These are phyloP conservation scores for Drosophila nigromelanica DNA, from an alignment of 1,140 invertebrate species.

Conservation along the genomic window DNA sequence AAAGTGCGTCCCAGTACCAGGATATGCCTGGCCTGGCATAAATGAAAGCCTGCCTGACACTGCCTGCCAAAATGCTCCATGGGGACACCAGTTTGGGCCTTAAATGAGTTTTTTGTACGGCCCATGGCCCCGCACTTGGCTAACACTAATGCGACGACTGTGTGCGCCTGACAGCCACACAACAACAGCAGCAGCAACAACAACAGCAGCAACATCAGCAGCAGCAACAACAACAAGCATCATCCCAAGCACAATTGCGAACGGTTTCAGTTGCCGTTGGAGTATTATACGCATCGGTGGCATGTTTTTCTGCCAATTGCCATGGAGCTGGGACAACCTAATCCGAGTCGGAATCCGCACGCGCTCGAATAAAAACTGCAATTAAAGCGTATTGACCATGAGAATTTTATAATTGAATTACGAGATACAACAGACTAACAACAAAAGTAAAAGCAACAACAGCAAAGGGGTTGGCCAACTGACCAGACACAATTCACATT, in stretches of 20 bases:
- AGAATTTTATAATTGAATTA: conserved; percentile 81
- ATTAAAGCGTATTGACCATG: conserved; percentile 82
- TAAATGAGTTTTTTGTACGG: conserved; percentile 69
- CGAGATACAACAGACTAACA: conserved; percentile 18
- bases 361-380: conserved; percentile 72
- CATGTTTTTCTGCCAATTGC: conserved; percentile 30
- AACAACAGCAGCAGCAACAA: conserved; percentile 1
- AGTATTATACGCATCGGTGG: conserved; percentile 20
- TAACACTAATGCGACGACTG: conserved; percentile 25
- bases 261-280: conserved; percentile 13
- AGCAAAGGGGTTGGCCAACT: conserved; percentile 44
- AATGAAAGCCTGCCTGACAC: conserved; percentile 17
- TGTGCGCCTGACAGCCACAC: conserved; percentile 45
- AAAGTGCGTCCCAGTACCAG: conserved; percentile 40
- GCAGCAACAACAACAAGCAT: neutral
- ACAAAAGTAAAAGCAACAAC: conserved; percentile 4
- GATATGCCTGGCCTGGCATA: conserved; percentile 31
- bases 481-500: conserved; percentile 35
- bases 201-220: neutral
- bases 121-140: conserved; percentile 10
- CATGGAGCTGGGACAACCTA: conserved; percentile 42
- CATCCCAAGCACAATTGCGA: conserved; percentile 1
- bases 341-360: conserved; percentile 29
- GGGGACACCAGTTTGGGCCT: conserved; percentile 53
- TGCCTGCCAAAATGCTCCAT: conserved; percentile 25